Percentiles rank a stretch among this genome's conserved stretches.
Evolutionary conservation across 2,797 vertebrate genomes (phyloP).

Genomic region (Sebastes itinus): DNA sequence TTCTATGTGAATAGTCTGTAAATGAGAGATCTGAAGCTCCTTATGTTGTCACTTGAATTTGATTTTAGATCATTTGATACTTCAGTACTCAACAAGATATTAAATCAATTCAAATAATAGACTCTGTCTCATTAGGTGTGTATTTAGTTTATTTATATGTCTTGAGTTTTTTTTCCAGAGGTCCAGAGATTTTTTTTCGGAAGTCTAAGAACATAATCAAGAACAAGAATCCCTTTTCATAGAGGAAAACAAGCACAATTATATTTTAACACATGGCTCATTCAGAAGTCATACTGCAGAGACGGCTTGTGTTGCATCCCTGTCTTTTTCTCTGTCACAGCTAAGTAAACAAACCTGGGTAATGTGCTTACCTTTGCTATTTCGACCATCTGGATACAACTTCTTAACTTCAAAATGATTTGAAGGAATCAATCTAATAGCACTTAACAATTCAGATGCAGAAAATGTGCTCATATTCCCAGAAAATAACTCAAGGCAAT

Average conservation of each 20-base stretch:
- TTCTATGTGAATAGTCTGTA: slow-evolving; percentile 27
- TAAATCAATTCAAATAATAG: neutral
- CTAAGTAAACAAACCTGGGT: slow-evolving; percentile 8
- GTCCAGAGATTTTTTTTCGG: neutral
- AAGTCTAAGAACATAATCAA: neutral
- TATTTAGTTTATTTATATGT: neutral
- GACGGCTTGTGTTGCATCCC: neutral
- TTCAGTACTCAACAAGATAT: neutral
- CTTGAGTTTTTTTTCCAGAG: neutral
- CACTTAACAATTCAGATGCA: neutral
- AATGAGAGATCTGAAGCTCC: slow-evolving; percentile 26
- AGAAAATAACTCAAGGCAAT: neutral
- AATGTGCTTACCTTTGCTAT: neutral
- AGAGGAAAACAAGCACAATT: neutral
- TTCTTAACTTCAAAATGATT: neutral
- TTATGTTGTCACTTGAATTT: slow-evolving; percentile 35
- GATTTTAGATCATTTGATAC: slow-evolving; percentile 15
- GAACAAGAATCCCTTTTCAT: neutral
- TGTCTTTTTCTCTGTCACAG: neutral
- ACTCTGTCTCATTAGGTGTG: neutral
- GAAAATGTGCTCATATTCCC: neutral
- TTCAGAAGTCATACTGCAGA: neutral
- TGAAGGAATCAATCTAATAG: neutral
- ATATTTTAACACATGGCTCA: neutral
- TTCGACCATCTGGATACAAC: neutral